Conservation (phyloP, 2,113 vertebrate genomes). For the Nipponia nippon region DNA sequence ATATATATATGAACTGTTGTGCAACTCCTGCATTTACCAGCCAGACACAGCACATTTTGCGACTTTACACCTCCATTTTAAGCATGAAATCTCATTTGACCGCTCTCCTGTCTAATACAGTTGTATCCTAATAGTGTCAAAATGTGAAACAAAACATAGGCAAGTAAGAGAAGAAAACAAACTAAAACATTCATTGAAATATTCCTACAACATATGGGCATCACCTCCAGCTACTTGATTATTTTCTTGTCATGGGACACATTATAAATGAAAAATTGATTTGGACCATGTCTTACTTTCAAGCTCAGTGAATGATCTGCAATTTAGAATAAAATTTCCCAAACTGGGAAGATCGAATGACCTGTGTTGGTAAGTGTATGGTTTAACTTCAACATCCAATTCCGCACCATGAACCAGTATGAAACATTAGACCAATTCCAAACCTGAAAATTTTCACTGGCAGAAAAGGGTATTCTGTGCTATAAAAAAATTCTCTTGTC, state of each 20-base stretch:
- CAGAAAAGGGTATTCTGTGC: background rate
- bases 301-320: background rate
- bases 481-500: background rate
- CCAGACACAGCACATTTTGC: background rate
- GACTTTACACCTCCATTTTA: background rate
- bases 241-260: background rate
- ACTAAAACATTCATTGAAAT: background rate
- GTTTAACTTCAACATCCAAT: background rate
- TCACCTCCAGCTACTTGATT: background rate
- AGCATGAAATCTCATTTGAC: background rate
- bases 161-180: background rate
- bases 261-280: background rate
- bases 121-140: background rate
- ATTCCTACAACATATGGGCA: background rate
- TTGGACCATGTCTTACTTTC: background rate
- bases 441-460: background rate
- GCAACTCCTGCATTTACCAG: background rate
- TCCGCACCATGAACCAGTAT: fast-evolving
- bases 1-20: background rate
- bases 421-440: background rate
- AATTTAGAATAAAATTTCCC: background rate
- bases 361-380: background rate
- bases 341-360: background rate
- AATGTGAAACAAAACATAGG: background rate
- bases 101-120: background rate